Evolutionary conservation across 2,888 invertebrate genomes (phyloP).

Genomic region (Drosophila sordidapex): DNA sequence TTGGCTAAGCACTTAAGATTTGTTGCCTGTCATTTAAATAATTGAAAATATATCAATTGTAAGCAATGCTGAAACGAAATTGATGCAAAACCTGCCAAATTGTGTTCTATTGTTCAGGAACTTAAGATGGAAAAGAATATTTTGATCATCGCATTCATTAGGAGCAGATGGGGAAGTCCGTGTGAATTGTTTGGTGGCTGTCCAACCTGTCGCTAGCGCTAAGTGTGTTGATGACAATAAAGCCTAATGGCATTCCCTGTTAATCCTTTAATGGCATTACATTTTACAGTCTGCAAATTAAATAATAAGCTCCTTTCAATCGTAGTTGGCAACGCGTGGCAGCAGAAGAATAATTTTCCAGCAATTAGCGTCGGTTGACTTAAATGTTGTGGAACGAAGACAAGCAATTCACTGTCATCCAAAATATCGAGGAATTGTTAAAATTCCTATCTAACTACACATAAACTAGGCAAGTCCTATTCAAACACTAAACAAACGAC

Average conservation of each 20-base stretch:
- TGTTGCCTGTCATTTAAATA: slow-evolving; percentile 72
- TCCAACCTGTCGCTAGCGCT: slow-evolving; percentile 21
- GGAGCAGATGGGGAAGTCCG: not conserved
- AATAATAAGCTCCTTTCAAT: slow-evolving; percentile 65
- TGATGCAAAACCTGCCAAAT: slow-evolving; percentile 1
- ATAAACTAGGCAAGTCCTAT: not conserved
- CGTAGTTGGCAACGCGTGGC: slow-evolving; percentile 31
- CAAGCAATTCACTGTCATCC: too few relatives aligned
- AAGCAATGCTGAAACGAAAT: slow-evolving; percentile 1
- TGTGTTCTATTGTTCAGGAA: not conserved
- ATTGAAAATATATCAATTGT: slow-evolving; percentile 68
- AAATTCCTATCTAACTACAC: not conserved
- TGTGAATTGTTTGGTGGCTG: slow-evolving; percentile 17
- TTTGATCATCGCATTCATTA: not conserved
- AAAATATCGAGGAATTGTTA: not conserved
- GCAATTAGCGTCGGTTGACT: slow-evolving; percentile 36
- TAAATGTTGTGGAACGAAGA: slow-evolving; percentile 10
- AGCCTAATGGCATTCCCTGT: slow-evolving; percentile 71
- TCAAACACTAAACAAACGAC: not conserved
- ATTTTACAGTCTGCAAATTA: slow-evolving; percentile 74
- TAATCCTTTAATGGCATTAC: slow-evolving; percentile 78
- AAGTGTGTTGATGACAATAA: slow-evolving; percentile 50
- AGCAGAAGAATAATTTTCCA: not conserved
- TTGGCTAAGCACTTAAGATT: slow-evolving; percentile 71
- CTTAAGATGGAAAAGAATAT: not conserved